Evolutionary conservation across 2,797 vertebrate genomes (phyloP), one percentile per base, ranked within the genome.

Genomic region (Thaleichthys pacificus): DNA sequence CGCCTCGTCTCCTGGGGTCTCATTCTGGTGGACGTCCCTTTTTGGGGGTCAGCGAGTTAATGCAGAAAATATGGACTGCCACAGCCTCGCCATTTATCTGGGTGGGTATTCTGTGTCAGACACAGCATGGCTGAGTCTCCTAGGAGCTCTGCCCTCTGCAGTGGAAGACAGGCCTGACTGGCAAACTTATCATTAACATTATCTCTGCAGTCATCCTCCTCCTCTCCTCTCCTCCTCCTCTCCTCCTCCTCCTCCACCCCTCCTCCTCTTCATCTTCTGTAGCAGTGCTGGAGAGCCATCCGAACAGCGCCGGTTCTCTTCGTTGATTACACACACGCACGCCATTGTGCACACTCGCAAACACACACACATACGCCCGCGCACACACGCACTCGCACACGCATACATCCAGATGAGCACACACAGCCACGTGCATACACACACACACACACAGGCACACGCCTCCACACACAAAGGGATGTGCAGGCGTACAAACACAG

Each of bases 1-100:
- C 76, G 56, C 32, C 73, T 76, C 76, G 90, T 89, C 85, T 81
- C 88, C 14, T 42, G 80, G 87, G 89, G 83, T 86, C 84, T 89
- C 80, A 83, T 89, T 91, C 82, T 82, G 86, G 32, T 24, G 64
- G 86, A 87, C 91, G 82, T 89, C 86, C 80, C 84, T 86, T 91
- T 91, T 91, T 89, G 91, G 91, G 91, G 92, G 91, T 93, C 91
- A 93, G 82, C 32, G 90, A 92, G 90, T 91, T 92, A 92, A 93
- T 93, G 85, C 85, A 81, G 86, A 92, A 93, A 92, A 87, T 87
- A 92, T 82, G 88, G 88, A 88, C 89, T 92, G 91, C 87, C 91
- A 92, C 83, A 88, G 83, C 76, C 84, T 79, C 51, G 75, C 82
- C 81, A 91, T 90, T 92, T 92, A 91, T 93, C 89, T 88, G 86